A percentile compares a stretch with the other conserved stretches of the same genome.
Evolutionary conservation across 2,888 invertebrate genomes (phyloP).

Genomic region (Noctuana brunneofusca): DNA sequence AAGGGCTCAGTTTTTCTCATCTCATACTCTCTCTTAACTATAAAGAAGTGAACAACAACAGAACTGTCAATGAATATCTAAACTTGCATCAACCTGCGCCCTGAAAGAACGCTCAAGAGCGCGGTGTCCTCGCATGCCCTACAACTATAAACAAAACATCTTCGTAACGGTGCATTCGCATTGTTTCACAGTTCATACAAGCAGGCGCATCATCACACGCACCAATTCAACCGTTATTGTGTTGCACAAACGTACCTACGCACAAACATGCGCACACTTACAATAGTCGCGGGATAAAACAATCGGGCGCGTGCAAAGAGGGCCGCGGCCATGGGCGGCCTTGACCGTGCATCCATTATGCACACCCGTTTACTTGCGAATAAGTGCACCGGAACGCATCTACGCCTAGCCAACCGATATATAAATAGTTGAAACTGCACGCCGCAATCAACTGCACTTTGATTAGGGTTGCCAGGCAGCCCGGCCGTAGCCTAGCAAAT

Average conservation of each 20-base stretch:
- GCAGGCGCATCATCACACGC: conserved; percentile 19
- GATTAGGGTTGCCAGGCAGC: not conserved
- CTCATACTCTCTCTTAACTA: too few relatives aligned
- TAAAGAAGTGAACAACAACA: too few relatives aligned
- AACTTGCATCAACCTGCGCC: not conserved
- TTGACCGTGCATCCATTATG: conserved; percentile 80
- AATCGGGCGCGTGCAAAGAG: conserved; percentile 70
- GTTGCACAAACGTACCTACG: conserved; percentile 42
- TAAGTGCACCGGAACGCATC: conserved; percentile 73
- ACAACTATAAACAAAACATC: conserved; percentile 29
- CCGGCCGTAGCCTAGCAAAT: not conserved
- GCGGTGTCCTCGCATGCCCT: conserved; percentile 13
- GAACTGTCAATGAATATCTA: too few relatives aligned
- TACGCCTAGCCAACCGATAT: conserved; percentile 38
- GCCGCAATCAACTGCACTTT: conserved; percentile 35
- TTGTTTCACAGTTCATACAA: conserved; percentile 28
- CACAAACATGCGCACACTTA: conserved; percentile 41
- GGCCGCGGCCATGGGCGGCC: conserved; percentile 67
- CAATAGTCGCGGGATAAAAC: conserved; percentile 56
- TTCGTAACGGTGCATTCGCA: conserved; percentile 31
- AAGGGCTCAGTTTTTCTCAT: too few relatives aligned
- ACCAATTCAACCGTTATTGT: conserved; percentile 31
- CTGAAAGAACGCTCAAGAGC: conserved; percentile 4
- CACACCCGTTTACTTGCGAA: conserved; percentile 77
- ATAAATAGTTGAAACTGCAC: conserved; percentile 39